Evolutionary conservation across 2,888 invertebrate species (phyloP).

Genomic region (Drosophila acutilabella): DNA sequence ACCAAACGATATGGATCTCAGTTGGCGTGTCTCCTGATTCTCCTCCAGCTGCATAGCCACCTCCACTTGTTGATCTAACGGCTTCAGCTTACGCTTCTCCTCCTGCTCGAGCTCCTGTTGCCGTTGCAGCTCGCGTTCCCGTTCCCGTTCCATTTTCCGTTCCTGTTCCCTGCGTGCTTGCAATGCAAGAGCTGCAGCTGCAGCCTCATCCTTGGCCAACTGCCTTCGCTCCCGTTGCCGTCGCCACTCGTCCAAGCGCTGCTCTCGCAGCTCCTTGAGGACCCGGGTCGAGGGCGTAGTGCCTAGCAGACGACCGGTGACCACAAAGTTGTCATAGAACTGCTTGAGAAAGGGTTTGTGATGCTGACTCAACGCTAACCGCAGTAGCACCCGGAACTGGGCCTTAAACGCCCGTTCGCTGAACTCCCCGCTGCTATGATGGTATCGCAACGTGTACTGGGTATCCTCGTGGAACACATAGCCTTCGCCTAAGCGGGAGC

Average conservation of each 20-base stretch:
- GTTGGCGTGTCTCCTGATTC: conserved; percentile 36
- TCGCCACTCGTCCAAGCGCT: conserved; percentile 77
- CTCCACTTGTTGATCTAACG: conserved; percentile 6
- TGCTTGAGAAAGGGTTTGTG: conserved; percentile 84
- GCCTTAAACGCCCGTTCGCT: conserved; percentile 84
- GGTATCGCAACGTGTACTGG: conserved; percentile 81
- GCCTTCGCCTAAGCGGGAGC: conserved; percentile 72
- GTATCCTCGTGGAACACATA: conserved; percentile 82
- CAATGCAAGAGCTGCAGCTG: conserved; percentile 23
- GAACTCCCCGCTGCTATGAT: conserved; percentile 83
- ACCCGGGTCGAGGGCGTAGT: conserved; percentile 81
- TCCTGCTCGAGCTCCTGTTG: conserved; percentile 5
- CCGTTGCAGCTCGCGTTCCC: conserved; percentile 12
- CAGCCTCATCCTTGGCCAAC: conserved; percentile 46
- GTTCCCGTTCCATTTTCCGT: conserved; percentile 10
- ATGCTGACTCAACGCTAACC: conserved; percentile 82
- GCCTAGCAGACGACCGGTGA: conserved; percentile 79
- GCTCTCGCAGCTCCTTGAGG: conserved; percentile 72
- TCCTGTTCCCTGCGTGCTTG: conserved; percentile 11
- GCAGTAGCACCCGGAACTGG: conserved; percentile 83
- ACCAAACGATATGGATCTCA: conserved; percentile 71
- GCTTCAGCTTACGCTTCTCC: conserved; percentile 15
- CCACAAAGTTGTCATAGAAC: conserved; percentile 83
- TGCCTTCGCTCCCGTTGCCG: conserved; percentile 65
- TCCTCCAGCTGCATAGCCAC: conserved; percentile 27